Evolutionary conservation across 2,888 invertebrate species (phyloP), one percentile per base, ranked within the genome.

Genomic region (Rugalucina vietnamica): DNA sequence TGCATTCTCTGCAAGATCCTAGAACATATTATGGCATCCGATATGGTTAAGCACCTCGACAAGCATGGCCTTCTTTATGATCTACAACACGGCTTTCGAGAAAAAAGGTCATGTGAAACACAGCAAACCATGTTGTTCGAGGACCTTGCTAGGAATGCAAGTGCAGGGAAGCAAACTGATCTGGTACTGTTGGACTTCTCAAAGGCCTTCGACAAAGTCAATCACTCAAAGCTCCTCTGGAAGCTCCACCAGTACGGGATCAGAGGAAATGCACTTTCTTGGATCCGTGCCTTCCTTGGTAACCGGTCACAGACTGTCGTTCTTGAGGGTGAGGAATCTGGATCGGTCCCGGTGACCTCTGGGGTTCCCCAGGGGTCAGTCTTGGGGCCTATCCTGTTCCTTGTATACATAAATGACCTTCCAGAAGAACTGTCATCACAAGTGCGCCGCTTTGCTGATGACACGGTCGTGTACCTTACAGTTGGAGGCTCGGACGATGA

Each of bases 1-100:
- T 70, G 70, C 24, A 70, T 70, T 36, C n/a, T 70, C 14, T 70
- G 70, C 70, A 70, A 70, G 39, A 10, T 70, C n/a, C n/a, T 70
- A 29, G 70, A 36, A 36, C 70, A 70, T 24, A 70, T 36, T 24
- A 39, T 70, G 10, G 70, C 70, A 36, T 70, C 70, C 21, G 36
- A 34, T n/a, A n/a, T 36, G 8, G 36, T 37, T 3, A 4, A 37
- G 21, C 36, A 70, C 21, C 36, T 70, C 24, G n/a, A 36, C 14
- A 36, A 70, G 2, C 37, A 70, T 24, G 8, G 36, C 32, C 32
- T 70, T n/a, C 21, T 70, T 10, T 70, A 70, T 70, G 70, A 70
- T n/a, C 36, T 70, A 4, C 70, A 70, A 37, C 70, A 70, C 29
- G 70, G 70, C 3, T 70, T 70, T 37, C n/a, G 70, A 27, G 70